Evolutionary conservation across 1,140 invertebrate genomes (phyloP).

Genomic region (Onthophagus taurus): DNA sequence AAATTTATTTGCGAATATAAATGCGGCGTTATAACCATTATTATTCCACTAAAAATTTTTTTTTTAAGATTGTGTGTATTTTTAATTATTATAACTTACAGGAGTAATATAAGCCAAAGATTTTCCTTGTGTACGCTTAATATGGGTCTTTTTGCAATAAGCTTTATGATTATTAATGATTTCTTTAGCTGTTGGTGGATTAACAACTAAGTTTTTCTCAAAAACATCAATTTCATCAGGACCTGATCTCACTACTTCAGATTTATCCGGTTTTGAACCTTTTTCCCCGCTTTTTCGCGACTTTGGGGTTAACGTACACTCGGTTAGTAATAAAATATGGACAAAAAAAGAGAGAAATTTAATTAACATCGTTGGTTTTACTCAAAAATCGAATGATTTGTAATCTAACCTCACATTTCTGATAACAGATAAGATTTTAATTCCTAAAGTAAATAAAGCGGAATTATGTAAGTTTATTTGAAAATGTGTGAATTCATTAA

Average conservation of each 20-base stretch:
- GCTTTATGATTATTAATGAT: conserved; percentile 65
- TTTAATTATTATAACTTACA: conserved; percentile 45
- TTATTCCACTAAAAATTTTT: conserved; percentile 77
- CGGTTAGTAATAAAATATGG: no score
- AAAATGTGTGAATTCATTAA: no score
- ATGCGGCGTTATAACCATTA: conserved; percentile 88
- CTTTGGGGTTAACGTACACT: conserved; percentile 15
- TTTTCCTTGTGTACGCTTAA: conserved; percentile 56
- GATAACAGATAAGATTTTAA: no score
- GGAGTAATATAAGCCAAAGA: conserved; percentile 86
- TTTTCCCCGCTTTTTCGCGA: conserved; percentile 23
- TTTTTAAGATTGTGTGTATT: conserved; percentile 6
- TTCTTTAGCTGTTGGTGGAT: conserved; percentile 54
- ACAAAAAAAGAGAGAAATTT: no score
- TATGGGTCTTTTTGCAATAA: conserved; percentile 58
- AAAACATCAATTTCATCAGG: conserved; percentile 57
- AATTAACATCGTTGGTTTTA: no score
- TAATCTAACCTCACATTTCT: no score
- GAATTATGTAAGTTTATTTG: no score
- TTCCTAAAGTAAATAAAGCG: no score
- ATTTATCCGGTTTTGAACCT: conserved; percentile 15
- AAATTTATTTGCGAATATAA: conserved; percentile 83
- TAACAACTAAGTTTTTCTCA: conserved; percentile 55
- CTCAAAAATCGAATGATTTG: no score
- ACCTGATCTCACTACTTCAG: conserved; percentile 42